phyloP scores from a whole-genome alignment of 2,113 vertebrate species.

The Beaufortia kweichowensis region DNA sequence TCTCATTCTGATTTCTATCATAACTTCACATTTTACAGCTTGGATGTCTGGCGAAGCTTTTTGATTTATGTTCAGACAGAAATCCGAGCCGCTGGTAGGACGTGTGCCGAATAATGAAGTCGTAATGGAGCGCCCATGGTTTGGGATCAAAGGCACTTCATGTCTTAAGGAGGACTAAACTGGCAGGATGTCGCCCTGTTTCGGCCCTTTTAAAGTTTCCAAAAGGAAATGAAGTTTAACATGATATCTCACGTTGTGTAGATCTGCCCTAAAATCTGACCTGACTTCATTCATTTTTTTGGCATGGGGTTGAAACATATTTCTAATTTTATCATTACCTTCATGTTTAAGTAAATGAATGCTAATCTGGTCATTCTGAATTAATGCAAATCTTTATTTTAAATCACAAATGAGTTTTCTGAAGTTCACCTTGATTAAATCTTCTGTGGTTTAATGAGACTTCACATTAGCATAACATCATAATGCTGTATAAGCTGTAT shows the following conservation, averaged over 20 bases:
- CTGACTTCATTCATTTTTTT: not conserved
- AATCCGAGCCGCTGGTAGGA: constrained; percentile 1
- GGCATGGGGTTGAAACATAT: not conserved
- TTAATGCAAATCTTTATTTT: constrained; percentile 4
- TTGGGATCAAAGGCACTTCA: constrained; percentile 39
- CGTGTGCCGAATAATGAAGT: constrained; percentile 31
- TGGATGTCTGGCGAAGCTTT: constrained; percentile 3
- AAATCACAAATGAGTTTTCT: constrained; percentile 18
- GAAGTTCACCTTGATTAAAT: not conserved
- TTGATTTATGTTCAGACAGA: constrained; percentile 30
- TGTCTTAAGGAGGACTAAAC: constrained; percentile 31
- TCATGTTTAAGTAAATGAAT: not conserved
- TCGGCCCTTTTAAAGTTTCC: not conserved
- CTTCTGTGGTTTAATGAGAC: not conserved
- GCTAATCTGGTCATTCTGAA: not conserved
- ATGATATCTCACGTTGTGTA: not conserved
- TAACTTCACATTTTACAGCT: constrained; percentile 4
- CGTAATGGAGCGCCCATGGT: not conserved
- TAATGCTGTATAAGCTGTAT: not conserved
- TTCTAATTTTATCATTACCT: not conserved
- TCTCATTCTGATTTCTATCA: constrained; percentile 11
- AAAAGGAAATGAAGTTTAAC: constrained; percentile 31
- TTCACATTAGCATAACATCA: not conserved
- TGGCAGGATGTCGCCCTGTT: not conserved
- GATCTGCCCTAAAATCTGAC: not conserved